Evolutionary conservation across 2,113 vertebrate genomes (phyloP).

Genomic region (Erinaceus europaeus): DNA sequence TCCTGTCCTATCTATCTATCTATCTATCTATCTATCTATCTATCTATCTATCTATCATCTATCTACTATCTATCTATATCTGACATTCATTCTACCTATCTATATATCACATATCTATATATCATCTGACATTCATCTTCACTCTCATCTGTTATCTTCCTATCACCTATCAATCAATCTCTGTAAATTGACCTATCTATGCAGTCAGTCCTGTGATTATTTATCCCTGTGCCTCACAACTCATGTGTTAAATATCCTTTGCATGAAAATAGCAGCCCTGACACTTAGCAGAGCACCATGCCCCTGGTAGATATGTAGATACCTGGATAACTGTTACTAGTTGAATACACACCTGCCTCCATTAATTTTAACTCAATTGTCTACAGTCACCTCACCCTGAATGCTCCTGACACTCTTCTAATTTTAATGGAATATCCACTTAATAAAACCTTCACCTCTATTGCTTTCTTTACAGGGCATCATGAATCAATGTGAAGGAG

Average conservation of each 20-base stretch:
- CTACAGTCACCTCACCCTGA: no score
- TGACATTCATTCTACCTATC: no score
- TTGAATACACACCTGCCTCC: not conserved
- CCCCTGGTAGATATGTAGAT: no score
- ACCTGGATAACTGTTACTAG: not conserved
- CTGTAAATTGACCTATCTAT: not conserved
- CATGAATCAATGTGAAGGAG: conserved; percentile 58
- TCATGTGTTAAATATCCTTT: not conserved
- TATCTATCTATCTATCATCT: not conserved
- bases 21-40: not conserved
- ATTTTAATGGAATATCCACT: no score
- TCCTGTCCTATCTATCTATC: no score
- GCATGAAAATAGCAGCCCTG: not conserved
- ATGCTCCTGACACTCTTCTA: no score
- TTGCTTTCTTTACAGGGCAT: conserved; percentile 59
- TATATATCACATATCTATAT: no score
- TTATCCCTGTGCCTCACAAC: not conserved
- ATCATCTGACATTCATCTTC: no score
- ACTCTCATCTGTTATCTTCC: no score
- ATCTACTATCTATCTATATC: not conserved
- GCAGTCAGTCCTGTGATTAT: not conserved
- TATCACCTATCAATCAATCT: no score
- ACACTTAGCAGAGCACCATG: not conserved
- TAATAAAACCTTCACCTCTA: not conserved
- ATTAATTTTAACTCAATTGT: not conserved